Evolutionary conservation across 2,888 invertebrate genomes (phyloP).

Genomic region (Temnothorax unifasciatus): DNA sequence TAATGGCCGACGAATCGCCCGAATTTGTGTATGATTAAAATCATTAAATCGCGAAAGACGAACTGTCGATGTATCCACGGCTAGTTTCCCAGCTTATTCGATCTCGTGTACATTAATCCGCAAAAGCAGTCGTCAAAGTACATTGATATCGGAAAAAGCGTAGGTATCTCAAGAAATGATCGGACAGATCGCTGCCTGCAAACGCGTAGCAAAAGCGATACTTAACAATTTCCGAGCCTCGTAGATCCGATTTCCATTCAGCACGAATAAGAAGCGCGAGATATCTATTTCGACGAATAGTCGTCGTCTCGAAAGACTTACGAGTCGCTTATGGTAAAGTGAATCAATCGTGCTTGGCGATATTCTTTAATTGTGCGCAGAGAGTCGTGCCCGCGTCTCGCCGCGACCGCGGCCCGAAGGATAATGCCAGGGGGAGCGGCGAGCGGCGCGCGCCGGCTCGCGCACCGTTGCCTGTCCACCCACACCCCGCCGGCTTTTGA

Average conservation of each 20-base stretch:
- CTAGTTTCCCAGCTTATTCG: not conserved
- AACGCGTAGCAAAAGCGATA: not conserved
- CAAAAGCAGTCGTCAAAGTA: not conserved
- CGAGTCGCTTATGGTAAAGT: not conserved
- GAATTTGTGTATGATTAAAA: not conserved
- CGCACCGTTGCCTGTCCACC: not conserved
- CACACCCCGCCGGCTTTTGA: too few relatives aligned
- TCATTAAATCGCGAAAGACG: not conserved
- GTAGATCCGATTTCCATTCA: not conserved
- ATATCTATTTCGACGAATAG: not conserved
- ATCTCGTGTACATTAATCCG: not conserved
- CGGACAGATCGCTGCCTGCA: too few relatives aligned
- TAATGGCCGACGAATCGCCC: not conserved
- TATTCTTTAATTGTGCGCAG: not conserved
- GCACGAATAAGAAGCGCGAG: not conserved
- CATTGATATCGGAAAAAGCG: not conserved
- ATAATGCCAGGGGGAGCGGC: not conserved
- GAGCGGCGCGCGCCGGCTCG: not conserved
- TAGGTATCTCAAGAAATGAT: not conserved
- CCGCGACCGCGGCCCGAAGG: not conserved
- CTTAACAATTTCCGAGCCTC: not conserved
- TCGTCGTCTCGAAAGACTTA: not conserved
- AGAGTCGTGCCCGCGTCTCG: not conserved
- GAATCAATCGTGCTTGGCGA: not conserved
- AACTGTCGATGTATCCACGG: not conserved